A percentile compares a stretch with the other conserved stretches of the same genome.
Conservation (phyloP, 2,113 vertebrate species). For the Neolamprologus brichardi region DNA sequence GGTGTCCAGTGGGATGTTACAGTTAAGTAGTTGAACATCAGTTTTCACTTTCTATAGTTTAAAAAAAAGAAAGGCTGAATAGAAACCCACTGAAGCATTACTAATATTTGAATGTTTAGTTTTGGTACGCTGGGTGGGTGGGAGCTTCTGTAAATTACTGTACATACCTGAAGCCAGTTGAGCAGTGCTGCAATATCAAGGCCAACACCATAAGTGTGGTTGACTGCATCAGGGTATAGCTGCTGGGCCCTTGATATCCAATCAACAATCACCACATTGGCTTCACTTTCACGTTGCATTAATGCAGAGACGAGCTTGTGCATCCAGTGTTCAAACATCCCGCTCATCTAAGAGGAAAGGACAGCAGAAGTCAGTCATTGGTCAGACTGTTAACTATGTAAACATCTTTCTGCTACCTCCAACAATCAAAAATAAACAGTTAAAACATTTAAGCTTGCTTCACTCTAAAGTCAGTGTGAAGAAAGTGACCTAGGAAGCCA, state of each 20-base stretch:
- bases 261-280: constrained; percentile 87
- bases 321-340: constrained; percentile 86
- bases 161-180: constrained; percentile 82
- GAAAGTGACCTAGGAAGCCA: neutral
- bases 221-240: constrained; percentile 85
- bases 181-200: constrained; percentile 76
- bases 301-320: constrained; percentile 81
- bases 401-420: neutral
- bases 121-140: neutral
- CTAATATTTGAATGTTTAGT: neutral
- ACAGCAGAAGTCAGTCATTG: neutral
- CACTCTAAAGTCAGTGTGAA: neutral
- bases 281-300: constrained; percentile 76
- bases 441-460: neutral
- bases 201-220: constrained; percentile 78
- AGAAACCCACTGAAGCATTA: neutral
- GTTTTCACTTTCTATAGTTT: neutral
- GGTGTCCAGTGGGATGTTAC: neutral
- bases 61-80: neutral
- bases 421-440: neutral
- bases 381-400: neutral
- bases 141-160: neutral
- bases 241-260: constrained; percentile 87
- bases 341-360: constrained; percentile 76
- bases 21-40: neutral